Conservation (phyloP, 1,140 invertebrate genomes). For the Rhyzopertha dominica region DNA sequence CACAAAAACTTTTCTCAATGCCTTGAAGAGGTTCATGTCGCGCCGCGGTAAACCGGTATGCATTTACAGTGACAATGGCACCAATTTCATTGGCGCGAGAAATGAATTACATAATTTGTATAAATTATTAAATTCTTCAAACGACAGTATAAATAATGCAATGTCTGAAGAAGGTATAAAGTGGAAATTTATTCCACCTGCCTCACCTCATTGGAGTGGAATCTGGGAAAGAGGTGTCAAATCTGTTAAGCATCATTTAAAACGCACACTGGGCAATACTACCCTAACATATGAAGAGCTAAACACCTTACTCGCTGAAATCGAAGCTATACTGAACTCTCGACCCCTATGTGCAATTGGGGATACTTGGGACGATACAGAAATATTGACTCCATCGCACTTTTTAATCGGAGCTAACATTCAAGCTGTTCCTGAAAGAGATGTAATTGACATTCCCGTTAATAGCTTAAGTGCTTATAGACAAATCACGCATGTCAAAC, state of each 20-base stretch:
- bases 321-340: conserved; percentile 28
- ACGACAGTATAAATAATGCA: no score
- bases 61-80: conserved; percentile 28
- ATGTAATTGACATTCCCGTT: no score
- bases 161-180: no score
- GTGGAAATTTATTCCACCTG: no score
- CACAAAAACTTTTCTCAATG: conserved; percentile 24
- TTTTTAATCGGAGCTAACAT: no score
- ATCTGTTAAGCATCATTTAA: conserved; percentile 26
- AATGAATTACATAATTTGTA: no score
- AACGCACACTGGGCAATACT: conserved; percentile 18
- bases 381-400: conserved; percentile 35
- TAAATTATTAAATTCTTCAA: no score
- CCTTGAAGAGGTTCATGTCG: conserved; percentile 34
- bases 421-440: no score
- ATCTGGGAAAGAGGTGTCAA: no score
- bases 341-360: conserved; percentile 26
- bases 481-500: no score
- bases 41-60: conserved; percentile 26
- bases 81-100: conserved; percentile 18
- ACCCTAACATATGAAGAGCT: conserved; percentile 27
- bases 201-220: no score
- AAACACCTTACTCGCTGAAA: conserved; percentile 22
- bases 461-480: no score
- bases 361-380: conserved; percentile 23